Evolutionary conservation across 23 tunicate genomes (phyloP), one percentile per base, ranked within the genome.

Genomic region (Oikopleura dioica): DNA sequence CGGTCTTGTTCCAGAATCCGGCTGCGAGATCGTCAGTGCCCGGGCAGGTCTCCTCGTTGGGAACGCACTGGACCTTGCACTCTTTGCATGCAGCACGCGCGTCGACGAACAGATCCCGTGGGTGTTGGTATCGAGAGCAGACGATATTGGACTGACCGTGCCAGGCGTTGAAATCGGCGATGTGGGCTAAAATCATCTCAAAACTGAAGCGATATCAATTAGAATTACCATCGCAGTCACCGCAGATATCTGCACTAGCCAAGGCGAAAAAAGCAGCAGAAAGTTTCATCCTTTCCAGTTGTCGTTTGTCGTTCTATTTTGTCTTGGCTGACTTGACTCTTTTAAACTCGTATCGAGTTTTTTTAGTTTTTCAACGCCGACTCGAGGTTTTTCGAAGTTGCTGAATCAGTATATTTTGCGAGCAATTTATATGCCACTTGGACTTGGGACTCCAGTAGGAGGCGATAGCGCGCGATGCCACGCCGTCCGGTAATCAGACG

Each of bases 141-240:
- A 44, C 55, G 16, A 44, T n/a, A 28, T 63, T 63, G 2, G 16
- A 23, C 30, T 63, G 16, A 24, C 26, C 26, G 72, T 16, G 29
- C 72, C 72, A 63, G 29, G 16, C 72, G 33, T 23, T 63, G 72
- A 63, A 63, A 28, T 63, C 72, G 33, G 26, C 72, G 72, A 63
- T 63, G 72, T 63, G 16, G 72, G 16, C 72, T 63, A 28, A 2
- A 63, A 63, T n/a, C n/a, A n/a, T n/a, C n/a, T n/a, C n/a, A 44
- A 44, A 44, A 44, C 16, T 44, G 16, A 9, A 44, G 16, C 55
- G 16, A 44, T 9, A 44, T 44, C 55, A 44, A 9, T 44, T 44
- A 44, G 9, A 44, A 44, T 44, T 44, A 44, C 55, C 55, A 44
- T 44, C 55, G 55, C 55, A 44, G 16, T 44, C 55, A 9, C 55